phyloP scores from a whole-genome alignment of 1,140 invertebrate species.

The Drosophila oshimai region DNA sequence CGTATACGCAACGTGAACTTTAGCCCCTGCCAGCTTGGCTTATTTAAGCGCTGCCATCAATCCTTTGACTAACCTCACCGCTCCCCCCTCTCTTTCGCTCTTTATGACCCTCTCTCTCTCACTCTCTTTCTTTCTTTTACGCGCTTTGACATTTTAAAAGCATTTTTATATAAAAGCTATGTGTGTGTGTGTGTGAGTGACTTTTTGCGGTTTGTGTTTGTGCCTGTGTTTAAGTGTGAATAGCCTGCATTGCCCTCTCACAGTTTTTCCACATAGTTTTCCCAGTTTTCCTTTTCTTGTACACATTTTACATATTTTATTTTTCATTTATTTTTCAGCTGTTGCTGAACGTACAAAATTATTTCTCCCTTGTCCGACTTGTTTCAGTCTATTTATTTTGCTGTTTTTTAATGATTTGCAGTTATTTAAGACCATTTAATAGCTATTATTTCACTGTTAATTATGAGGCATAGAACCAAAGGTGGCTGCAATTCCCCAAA shows the following conservation, averaged over 20 bases:
- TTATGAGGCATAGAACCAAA: slow-evolving; percentile 35
- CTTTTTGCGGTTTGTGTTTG: slow-evolving; percentile 55
- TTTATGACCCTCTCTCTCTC: not conserved
- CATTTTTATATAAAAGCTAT: slow-evolving; percentile 63
- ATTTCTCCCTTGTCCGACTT: not conserved
- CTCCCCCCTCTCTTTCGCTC: not conserved
- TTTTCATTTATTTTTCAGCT: slow-evolving; percentile 27
- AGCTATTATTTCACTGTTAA: slow-evolving; percentile 66
- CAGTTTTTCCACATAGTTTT: not conserved
- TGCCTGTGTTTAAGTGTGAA: slow-evolving; percentile 32
- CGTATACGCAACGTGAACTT: slow-evolving; percentile 76
- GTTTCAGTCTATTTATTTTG: slow-evolving; percentile 30
- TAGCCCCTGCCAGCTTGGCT: slow-evolving; percentile 15
- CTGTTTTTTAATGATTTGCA: slow-evolving; percentile 37
- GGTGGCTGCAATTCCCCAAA: not conserved
- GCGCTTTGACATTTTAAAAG: slow-evolving; percentile 81
- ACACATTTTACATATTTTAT: slow-evolving; percentile 19
- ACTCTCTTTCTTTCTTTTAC: slow-evolving; percentile 47
- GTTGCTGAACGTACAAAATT: not conserved
- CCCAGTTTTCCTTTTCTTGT: slow-evolving; percentile 14
- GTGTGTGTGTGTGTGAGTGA: slow-evolving; percentile 41
- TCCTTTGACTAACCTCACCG: slow-evolving; percentile 56
- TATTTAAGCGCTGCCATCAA: slow-evolving; percentile 71
- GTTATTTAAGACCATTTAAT: slow-evolving; percentile 75
- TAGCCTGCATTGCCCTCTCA: slow-evolving; percentile 34